These are phyloP conservation scores for Sturnira hondurensis DNA, from an alignment of 2,113 vertebrate species.

Conservation along the genomic window DNA sequence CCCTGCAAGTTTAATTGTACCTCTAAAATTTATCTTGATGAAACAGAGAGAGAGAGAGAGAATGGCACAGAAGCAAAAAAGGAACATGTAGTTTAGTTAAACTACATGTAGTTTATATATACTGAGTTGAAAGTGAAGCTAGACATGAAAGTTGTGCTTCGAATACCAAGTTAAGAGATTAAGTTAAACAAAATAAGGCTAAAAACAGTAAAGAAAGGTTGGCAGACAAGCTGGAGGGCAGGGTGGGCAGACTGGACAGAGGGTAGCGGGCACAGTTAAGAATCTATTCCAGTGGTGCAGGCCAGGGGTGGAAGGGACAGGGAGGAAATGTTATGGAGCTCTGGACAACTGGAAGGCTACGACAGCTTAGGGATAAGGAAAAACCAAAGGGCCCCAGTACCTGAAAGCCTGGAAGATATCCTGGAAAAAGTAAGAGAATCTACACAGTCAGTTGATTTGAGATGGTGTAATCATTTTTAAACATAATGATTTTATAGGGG, in stretches of 20 bases:
- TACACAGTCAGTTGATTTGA: neutral
- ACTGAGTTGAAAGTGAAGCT: neutral
- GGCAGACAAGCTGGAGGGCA: neutral
- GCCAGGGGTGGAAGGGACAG: neutral
- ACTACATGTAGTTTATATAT: neutral
- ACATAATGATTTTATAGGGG: neutral
- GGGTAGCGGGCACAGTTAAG: neutral
- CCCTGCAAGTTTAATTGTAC: neutral
- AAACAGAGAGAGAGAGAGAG: neutral
- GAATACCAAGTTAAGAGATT: neutral
- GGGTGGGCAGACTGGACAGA: neutral
- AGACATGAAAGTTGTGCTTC: neutral
- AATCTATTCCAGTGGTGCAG: neutral
- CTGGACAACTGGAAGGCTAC: neutral
- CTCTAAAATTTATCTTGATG: neutral
- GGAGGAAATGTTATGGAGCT: neutral
- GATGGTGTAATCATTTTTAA: neutral
- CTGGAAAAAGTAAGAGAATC: neutral
- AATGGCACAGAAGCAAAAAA: neutral
- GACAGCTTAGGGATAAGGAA: neutral
- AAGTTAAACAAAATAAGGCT: neutral
- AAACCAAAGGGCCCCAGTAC: neutral
- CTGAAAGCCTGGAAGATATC: neutral
- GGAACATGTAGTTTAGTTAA: neutral
- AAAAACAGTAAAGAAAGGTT: neutral